A percentile compares a stretch with the other conserved stretches of the same genome.
phyloP scores from a whole-genome alignment of 2,113 vertebrate genomes.

The Larimichthys polyactis region DNA sequence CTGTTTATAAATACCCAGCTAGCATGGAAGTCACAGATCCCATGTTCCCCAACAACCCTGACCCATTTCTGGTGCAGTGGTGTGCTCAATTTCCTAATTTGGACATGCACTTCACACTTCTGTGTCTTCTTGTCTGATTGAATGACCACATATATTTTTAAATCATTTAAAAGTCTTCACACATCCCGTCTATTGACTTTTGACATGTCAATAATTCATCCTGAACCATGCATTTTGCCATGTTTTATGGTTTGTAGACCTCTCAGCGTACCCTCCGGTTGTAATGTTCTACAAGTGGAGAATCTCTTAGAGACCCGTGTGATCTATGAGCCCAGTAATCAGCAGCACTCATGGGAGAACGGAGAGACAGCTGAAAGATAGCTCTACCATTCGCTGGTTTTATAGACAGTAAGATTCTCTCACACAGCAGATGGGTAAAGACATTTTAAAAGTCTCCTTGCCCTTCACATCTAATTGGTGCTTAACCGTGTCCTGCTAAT shows the following conservation, averaged over 20 bases:
- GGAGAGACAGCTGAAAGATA: conserved; percentile 38
- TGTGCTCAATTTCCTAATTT: conserved; percentile 73
- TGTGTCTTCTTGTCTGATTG: conserved; percentile 33
- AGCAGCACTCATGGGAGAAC: conserved; percentile 27
- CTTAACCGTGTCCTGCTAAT: conserved; percentile 65
- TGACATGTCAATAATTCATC: conserved; percentile 31
- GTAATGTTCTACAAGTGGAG: conserved; percentile 44
- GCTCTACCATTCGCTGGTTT: conserved; percentile 41
- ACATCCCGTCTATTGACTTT: conserved; percentile 18
- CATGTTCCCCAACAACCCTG: conserved; percentile 84
- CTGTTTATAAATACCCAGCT: conserved; percentile 84
- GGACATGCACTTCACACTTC: conserved; percentile 49
- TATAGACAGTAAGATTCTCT: conserved; percentile 56
- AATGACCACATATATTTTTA: conserved; percentile 48
- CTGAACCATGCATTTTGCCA: conserved; percentile 3
- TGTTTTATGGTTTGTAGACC: conserved; percentile 30
- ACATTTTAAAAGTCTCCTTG: conserved; percentile 65
- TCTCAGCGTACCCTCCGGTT: conserved; percentile 17
- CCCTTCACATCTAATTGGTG: conserved; percentile 70
- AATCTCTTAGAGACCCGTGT: conserved; percentile 9
- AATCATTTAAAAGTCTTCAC: conserved; percentile 5
- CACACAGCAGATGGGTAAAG: conserved; percentile 54
- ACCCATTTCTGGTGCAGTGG: conserved; percentile 78
- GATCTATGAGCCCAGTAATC: conserved; percentile 61
- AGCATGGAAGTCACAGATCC: conserved; percentile 79